Evolutionary conservation across 2,888 invertebrate species (phyloP).

Genomic region (Alcis repandata): DNA sequence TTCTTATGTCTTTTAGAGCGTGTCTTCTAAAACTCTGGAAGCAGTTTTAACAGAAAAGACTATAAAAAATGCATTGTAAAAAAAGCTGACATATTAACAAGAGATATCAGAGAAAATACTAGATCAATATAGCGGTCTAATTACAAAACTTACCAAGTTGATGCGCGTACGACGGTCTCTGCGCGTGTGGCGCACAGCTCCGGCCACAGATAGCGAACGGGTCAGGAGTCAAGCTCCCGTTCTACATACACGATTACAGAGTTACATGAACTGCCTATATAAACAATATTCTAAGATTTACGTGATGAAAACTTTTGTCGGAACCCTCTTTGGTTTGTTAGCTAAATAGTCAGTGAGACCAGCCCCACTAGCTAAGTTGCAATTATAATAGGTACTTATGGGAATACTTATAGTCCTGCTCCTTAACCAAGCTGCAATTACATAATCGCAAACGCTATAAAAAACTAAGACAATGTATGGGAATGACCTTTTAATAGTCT

Average conservation of each 20-base stretch:
- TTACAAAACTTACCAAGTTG: slow-evolving; percentile 27
- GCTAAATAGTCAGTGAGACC: too few relatives aligned
- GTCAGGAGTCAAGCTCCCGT: slow-evolving; percentile 34
- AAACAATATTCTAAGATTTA: slow-evolving; percentile 7
- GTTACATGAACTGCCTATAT: slow-evolving; percentile 16
- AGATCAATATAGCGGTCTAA: not conserved
- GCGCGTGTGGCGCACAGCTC: slow-evolving; percentile 23
- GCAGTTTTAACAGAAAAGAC: too few relatives aligned
- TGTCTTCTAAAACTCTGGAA: too few relatives aligned
- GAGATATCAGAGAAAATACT: not conserved
- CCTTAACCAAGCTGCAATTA: too few relatives aligned
- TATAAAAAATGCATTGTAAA: not conserved
- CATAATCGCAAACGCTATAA: too few relatives aligned
- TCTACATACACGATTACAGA: slow-evolving; percentile 28
- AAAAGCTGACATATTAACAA: not conserved
- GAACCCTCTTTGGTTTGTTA: too few relatives aligned
- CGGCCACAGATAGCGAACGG: slow-evolving; percentile 25
- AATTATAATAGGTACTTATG: too few relatives aligned
- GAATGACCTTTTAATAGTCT: too few relatives aligned
- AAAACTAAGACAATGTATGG: too few relatives aligned
- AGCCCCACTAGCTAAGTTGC: too few relatives aligned
- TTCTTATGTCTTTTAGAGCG: too few relatives aligned
- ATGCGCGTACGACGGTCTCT: slow-evolving; percentile 22
- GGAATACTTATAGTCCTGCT: too few relatives aligned
- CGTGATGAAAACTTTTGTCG: not conserved